phyloP scores from a whole-genome alignment of 2,797 vertebrate genomes.

The Florisuga fusca region DNA sequence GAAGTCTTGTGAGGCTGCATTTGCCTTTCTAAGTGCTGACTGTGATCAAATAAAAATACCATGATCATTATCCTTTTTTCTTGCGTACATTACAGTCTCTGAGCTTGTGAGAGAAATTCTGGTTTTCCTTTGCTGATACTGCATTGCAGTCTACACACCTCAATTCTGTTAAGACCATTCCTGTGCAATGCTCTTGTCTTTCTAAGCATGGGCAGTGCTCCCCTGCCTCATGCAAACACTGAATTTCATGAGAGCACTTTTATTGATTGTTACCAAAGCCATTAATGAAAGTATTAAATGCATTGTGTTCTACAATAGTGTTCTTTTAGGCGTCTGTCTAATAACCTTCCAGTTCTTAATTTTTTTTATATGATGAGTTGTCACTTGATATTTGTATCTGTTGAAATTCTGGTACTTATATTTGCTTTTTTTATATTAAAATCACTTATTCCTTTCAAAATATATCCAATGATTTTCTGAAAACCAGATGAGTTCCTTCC shows the following conservation, averaged over 20 bases:
- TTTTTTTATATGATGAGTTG: not conserved
- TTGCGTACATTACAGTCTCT: not conserved
- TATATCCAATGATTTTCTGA: not conserved
- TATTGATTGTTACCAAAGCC: not conserved
- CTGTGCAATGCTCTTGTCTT: not conserved
- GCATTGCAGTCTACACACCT: not conserved
- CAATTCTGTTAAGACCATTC: not conserved
- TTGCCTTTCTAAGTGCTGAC: not conserved
- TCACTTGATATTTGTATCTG: not conserved
- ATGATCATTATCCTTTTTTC: not conserved
- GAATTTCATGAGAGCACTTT: not conserved
- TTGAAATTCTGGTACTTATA: not conserved
- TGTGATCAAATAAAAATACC: not conserved
- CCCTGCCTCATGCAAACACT: fast-evolving
- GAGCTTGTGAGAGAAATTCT: not conserved
- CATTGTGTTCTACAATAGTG: not conserved
- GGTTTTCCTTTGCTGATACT: not conserved
- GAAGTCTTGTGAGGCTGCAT: not conserved
- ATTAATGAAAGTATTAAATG: not conserved
- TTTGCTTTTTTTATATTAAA: not conserved
- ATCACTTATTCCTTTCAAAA: not conserved
- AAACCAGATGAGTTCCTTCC: not conserved
- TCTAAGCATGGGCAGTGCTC: not conserved
- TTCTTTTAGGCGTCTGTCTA: not conserved
- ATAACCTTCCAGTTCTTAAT: not conserved